Conservation (phyloP, 92 coral and sea anemone genomes). For the Porites lobata region DNA sequence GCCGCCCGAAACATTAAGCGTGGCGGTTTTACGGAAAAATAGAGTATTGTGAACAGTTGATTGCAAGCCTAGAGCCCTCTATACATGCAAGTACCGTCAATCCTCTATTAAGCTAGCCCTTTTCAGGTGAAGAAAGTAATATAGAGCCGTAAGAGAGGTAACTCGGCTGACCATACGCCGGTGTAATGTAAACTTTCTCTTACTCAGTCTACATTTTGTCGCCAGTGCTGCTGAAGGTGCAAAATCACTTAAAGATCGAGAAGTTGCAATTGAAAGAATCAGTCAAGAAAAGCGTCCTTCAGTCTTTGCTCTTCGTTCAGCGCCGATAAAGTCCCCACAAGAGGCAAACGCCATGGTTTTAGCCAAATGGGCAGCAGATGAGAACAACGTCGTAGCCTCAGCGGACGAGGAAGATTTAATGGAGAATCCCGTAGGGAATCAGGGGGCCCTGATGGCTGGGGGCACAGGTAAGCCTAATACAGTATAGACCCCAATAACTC, state of each 20-base stretch:
- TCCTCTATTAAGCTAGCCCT: too few species aligned
- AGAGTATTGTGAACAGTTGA: too few species aligned
- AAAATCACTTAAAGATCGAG: constrained; percentile 29
- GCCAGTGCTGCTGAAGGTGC: constrained; percentile 42
- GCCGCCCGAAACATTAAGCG: too few species aligned
- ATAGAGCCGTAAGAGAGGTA: too few species aligned
- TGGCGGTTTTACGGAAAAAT: too few species aligned
- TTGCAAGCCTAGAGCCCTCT: too few species aligned
- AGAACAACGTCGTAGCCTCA: not conserved
- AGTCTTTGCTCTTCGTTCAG: constrained; percentile 28
- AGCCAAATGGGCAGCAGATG: constrained; percentile 63
- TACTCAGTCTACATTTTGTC: not conserved
- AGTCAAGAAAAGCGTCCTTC: constrained; percentile 18
- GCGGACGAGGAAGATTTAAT: not conserved
- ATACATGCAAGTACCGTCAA: too few species aligned
- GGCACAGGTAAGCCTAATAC: not conserved
- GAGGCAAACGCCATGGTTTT: constrained; percentile 59
- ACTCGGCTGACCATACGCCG: too few species aligned
- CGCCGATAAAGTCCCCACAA: constrained; percentile 36
- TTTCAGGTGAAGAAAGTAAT: too few species aligned
- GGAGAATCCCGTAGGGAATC: not conserved
- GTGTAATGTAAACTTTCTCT: too few species aligned
- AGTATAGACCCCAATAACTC: too few species aligned
- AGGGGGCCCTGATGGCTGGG: not conserved
- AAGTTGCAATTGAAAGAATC: not conserved